phyloP scores from a whole-genome alignment of 2,113 vertebrate species.

The Fulica atra region DNA sequence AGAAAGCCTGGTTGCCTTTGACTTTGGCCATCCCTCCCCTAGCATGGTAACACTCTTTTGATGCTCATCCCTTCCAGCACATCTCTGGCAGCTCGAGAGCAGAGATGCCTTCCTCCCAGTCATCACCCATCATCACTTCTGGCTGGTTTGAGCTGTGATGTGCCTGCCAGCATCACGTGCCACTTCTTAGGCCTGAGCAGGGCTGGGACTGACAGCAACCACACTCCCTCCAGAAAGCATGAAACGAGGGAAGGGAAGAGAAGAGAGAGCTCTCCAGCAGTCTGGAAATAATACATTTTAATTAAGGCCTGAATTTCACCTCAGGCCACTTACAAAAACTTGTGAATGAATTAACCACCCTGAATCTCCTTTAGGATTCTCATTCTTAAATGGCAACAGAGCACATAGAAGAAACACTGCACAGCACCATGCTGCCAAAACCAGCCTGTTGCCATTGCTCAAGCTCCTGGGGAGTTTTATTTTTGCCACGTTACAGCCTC shows the following conservation, averaged over 20 bases:
- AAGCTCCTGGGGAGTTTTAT: neutral
- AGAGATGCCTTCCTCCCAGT: neutral
- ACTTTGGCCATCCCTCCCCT: fast-evolving
- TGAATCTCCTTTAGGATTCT: neutral
- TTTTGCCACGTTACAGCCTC: neutral
- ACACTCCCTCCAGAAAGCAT: neutral
- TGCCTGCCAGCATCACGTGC: fast-evolving
- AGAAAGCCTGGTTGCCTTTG: neutral
- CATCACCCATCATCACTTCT: fast-evolving
- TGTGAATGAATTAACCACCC: neutral
- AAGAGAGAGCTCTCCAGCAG: neutral
- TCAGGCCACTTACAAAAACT: neutral
- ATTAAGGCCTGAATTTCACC: neutral
- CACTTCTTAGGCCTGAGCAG: neutral
- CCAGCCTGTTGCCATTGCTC: neutral
- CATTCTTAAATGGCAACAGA: neutral
- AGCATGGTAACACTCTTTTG: fast-evolving
- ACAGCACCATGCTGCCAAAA: neutral
- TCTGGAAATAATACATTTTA: neutral
- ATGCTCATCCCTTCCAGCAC: neutral
- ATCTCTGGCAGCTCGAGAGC: fast-evolving
- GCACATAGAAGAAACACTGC: neutral
- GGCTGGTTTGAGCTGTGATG: fast-evolving
- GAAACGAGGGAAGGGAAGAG: neutral
- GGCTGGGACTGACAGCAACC: neutral